Base-by-base conservation (phyloP, 2,888 invertebrate species). In the Parascotia fuliginaria region DNA sequence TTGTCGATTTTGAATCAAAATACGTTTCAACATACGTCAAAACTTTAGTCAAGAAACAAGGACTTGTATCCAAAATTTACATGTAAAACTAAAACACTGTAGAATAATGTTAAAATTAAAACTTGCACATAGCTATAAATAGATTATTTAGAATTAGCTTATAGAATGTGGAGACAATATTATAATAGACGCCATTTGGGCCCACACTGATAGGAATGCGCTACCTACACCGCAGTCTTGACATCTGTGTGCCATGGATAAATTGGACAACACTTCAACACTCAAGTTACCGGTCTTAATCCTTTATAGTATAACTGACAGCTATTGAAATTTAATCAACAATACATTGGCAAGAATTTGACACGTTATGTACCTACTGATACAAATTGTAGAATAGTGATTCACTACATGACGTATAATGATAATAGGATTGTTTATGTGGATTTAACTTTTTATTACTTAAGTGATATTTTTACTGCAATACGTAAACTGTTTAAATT, bases 141-240 rank as follows among this genome's bases (percentile, higher is more conserved):
- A 60, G n/a, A n/a, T n/a, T 56, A 51, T 55, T 75, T 72, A 66
- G 73, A 71, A 73, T 59, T 61, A 56, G 55, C 60, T 60, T 42
- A 65, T 19, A 61, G 73, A 72, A 86, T 84, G 79, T 79, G 72
- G 61, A 63, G 71, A 70, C 81, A 79, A 80, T 83, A 80, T n/a
- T 81, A 80, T 81, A 79, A 77, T 76, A 60, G 60, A 51, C 43
- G 47, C 41, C 42, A 59, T 67, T 77, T 65, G 70, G 69, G 83
- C 85, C 87, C 83, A 86, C 85, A 78, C 75, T 64, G 66, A 52
- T 50, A 55, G 85, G 87, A 81, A 86, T 85, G 83, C 70, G 62
- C 84, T 76, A 72, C 87, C 87, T 86, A 87, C 87, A 81, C 85
- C 49, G 43, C 47, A 6, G 29, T 55, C 53, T 49, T 50, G 50